Base-by-base conservation (phyloP, 2,113 vertebrate genomes). In the Hassar affinis region DNA sequence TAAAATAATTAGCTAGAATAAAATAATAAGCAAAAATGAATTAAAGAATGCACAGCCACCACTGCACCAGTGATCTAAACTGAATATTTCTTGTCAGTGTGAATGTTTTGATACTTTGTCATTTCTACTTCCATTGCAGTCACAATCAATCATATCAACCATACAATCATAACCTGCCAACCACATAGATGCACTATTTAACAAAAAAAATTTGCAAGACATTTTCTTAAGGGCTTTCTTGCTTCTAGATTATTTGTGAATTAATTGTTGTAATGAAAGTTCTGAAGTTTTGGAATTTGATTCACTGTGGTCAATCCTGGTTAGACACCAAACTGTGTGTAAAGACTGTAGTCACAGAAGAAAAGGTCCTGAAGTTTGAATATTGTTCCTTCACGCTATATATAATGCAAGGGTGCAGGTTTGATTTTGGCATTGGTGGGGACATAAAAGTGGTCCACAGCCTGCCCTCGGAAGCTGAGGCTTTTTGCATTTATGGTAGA, bases 1-100 rank as follows among this genome's bases (percentile, higher is more conserved):
- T 93, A 93, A 91, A 92, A 91, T 90, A 92, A 91, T 93, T 90
- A 87, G 85, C 90, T 47, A 84, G 78, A 68, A 72, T 66, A 56
- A 33, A 84, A 85, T 74, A 76, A 86, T 84, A 83, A 61, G 54
- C 15, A 15, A n/a, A 47, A 79, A 78, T 42, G 2, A 35, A 35
- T 18, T 3, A n/a, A 75, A 51, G 27, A 82, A 72, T 45, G 35
- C 22, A 81, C 22, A 18, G 42, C 18, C 49, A 51, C 3, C 33
- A 78, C 9, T 14, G 35, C 74, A 56, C 11, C 49, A n/a, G 25
- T n/a, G 38, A 71, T 38, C 49, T 54, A 45, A 71, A 45, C 15
- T n/a, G 79, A 68, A 71, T 72, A 57, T 47, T 81, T 47, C 38
- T 17, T 47, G 20, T n/a, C 57, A 76, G 2, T 76, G n/a, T 42